These are phyloP conservation scores for Gymnosoma rotundatum DNA, from an alignment of 2,888 invertebrate species.

Conservation along the genomic window DNA sequence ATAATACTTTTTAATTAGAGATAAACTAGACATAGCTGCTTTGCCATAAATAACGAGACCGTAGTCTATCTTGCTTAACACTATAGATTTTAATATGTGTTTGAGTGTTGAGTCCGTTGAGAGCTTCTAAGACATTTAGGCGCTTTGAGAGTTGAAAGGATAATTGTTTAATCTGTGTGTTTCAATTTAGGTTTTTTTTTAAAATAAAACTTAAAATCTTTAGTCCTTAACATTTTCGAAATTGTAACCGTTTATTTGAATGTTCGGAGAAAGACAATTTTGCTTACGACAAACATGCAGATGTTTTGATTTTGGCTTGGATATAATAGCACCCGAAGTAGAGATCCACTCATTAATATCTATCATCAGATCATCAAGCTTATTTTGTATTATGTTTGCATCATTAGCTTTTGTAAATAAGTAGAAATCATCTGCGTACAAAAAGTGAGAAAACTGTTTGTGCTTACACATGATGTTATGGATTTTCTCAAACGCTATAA, in stretches of 20 bases:
- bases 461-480: background rate
- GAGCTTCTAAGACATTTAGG: background rate
- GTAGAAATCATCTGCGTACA: background rate
- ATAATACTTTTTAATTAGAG: constrained; percentile 10
- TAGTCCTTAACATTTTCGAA: background rate
- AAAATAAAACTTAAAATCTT: constrained; percentile 15
- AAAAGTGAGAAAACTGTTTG: too few species aligned
- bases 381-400: background rate
- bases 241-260: constrained; percentile 4
- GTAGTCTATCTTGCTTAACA: background rate
- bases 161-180: background rate
- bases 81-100: background rate
- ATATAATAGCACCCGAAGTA: background rate
- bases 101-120: background rate
- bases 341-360: background rate
- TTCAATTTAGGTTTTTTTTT: constrained; percentile 15
- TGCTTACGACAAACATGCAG: constrained; percentile 8
- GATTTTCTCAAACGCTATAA: constrained; percentile 4
- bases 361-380: background rate
- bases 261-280: background rate
- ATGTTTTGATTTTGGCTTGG: background rate
- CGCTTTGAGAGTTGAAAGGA: background rate
- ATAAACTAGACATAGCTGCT: background rate
- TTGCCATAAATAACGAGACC: constrained; percentile 1
- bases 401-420: background rate